Evolutionary conservation across 2,113 vertebrate genomes (phyloP), one percentile per base, ranked within the genome.

Genomic region (Microtus pennsylvanicus): DNA sequence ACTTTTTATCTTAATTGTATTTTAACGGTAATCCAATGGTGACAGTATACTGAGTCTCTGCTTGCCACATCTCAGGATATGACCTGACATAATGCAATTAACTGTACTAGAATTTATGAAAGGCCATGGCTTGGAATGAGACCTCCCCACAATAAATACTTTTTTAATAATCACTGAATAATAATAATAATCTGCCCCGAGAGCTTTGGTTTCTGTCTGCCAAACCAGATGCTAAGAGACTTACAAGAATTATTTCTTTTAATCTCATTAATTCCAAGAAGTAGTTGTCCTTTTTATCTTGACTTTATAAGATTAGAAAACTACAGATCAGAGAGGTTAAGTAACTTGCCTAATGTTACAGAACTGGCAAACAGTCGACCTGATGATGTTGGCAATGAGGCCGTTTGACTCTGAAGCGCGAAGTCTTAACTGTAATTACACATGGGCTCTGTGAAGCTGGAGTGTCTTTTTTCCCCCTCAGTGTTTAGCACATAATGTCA

Each of bases 1-100:
- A 87, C 58, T 91, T 96, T 94, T 93, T 88, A 90, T 90, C 91
- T 91, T 90, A 94, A 95, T 91, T 17, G 22, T 93, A 90, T 95
- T 94, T 97, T 97, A 97, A 94, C 93, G 85, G 80, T 91, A 96
- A 90, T 95, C 52, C 95, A 93, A 1, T 95, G 90, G 96, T 96
- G 67, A 92, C 72, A 95, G 83, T 61, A 93, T 88, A 78, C 28
- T 50, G 28, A 38, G 1, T 35, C 89, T 95, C 89, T 93, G 55
- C 70, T 83, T 93, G 26, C 87, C 61, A 72, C 86, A 65, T 92
- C 76, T 96, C n/a, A 85, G 80, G 69, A 74, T 45, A 90, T 0
- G 2, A 74, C 52, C 38, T 81, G 86, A 72, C 45, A 85, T 80
- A 92, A 93, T 95, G 65, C 42, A 88, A 10, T 97, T 94, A 96